Evolutionary conservation across 2,888 invertebrate genomes (phyloP).

Genomic region (Nymphalis urticae): DNA sequence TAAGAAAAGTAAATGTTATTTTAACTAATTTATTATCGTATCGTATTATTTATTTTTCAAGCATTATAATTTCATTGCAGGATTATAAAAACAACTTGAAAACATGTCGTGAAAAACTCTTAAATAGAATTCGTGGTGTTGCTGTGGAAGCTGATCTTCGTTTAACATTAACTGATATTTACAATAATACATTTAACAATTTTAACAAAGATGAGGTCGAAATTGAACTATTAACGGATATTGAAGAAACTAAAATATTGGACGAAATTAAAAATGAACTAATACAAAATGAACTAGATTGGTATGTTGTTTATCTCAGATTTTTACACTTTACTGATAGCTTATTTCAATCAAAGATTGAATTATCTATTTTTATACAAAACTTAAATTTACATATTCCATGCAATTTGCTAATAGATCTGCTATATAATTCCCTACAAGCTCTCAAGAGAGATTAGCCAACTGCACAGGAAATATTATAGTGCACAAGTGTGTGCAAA

Average conservation of each 20-base stretch:
- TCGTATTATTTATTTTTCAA: too few species aligned
- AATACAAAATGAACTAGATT: slow-evolving; percentile 70
- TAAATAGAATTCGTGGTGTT: slow-evolving; percentile 63
- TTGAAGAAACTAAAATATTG: slow-evolving; percentile 61
- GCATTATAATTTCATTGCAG: slow-evolving; percentile 48
- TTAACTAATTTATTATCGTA: too few species aligned
- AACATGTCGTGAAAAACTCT: slow-evolving; percentile 62
- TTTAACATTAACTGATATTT: slow-evolving; percentile 60
- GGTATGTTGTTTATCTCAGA: slow-evolving; percentile 49
- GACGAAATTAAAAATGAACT: slow-evolving; percentile 68
- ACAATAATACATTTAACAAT: slow-evolving; percentile 59
- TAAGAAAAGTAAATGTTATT: slow-evolving; percentile 62
- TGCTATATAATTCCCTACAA: too few species aligned
- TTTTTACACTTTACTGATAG: neutral
- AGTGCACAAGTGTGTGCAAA: too few species aligned
- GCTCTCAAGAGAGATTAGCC: too few species aligned
- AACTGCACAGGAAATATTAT: too few species aligned
- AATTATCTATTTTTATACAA: too few species aligned
- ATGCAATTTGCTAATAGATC: too few species aligned
- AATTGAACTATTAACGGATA: slow-evolving; percentile 43
- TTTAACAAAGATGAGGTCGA: slow-evolving; percentile 43
- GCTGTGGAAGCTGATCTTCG: slow-evolving; percentile 54
- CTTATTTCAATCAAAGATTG: too few species aligned
- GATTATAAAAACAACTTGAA: slow-evolving; percentile 69
- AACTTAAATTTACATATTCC: too few species aligned